phyloP scores from a whole-genome alignment of 2,113 vertebrate genomes.

The Heterotis niloticus region DNA sequence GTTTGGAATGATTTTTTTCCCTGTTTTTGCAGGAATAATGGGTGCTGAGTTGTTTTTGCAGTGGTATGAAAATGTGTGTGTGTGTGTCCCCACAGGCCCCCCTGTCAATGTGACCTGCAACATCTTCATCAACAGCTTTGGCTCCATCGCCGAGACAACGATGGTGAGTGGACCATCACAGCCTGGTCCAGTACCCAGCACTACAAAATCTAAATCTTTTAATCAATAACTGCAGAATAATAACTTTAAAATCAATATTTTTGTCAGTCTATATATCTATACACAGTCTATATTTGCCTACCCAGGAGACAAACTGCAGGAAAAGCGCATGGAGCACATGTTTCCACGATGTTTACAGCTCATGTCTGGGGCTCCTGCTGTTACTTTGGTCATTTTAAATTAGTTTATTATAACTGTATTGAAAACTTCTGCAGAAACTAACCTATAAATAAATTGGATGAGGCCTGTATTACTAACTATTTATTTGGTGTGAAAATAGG shows the following conservation, averaged over 20 bases:
- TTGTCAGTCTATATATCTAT: neutral
- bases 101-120: constrained; percentile 25
- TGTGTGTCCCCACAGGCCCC: constrained; percentile 19
- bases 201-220: neutral
- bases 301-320: too few relatives aligned
- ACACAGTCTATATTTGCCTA: too few relatives aligned
- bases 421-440: neutral
- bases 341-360: too few relatives aligned
- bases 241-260: neutral
- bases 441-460: neutral
- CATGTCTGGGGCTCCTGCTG: too few relatives aligned
- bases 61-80: neutral
- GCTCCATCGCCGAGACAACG: constrained; percentile 24
- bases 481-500: too few relatives aligned
- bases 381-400: too few relatives aligned
- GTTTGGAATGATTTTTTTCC: neutral
- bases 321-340: too few relatives aligned
- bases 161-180: constrained; percentile 15
- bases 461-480: neutral
- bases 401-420: neutral
- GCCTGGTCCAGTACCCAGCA: too few relatives aligned
- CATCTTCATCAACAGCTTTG: constrained; percentile 28
- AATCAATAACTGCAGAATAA: neutral
- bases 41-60: neutral
- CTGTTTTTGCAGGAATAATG: neutral